Base-by-base conservation (phyloP, 2,113 vertebrate genomes). In the Prunella fulvescens region DNA sequence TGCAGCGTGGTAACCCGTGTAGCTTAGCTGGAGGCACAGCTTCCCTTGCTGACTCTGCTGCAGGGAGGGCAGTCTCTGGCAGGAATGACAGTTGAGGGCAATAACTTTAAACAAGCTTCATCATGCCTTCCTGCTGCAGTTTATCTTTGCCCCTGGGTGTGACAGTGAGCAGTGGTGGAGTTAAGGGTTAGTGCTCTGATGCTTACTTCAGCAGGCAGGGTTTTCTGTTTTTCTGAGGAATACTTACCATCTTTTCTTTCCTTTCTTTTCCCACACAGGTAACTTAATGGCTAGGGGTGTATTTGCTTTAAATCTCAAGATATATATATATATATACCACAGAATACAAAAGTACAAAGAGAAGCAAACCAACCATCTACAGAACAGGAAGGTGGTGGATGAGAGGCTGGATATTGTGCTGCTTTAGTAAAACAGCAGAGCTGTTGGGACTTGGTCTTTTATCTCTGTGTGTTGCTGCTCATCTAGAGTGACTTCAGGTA, bases 131-230 rank as follows among this genome's bases (percentile, higher is more conserved):
- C 60, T 79, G 44, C 76, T 81, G 53, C 51, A 64, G 18, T 78
- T 93, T 79, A 24, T 86, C 72, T 93, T 86, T 92, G 84, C 37
- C 53, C 56, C 33, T 62, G 70, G 61, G 69, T 67, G 87, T 87
- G 78, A 31, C 81, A 71, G 37, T 28, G 80, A 88, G 26, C 77
- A 42, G 19, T 40, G 37, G 25, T 71, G 51, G 67, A 81, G 39
- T 80, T 76, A 57, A 80, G 29, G 25, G 8, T 88, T 88, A 69
- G 45, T 5, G 12, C 44, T 62, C 35, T 48, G 39, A 35, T 51
- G 24, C 31, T 57, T 67, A 22, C 33, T 71, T 61, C 39, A 66
- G 45, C 22, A 45, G 50, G 19, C 42, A 35, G 28, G 13, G 7
- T 17, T 72, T 67, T n/a, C 45, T 87, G 4, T 11, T 82, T 81